Percentiles rank a stretch among this genome's conserved stretches.
Conservation (phyloP, 2,888 invertebrate species). For the Dermolepida albohirtum region DNA sequence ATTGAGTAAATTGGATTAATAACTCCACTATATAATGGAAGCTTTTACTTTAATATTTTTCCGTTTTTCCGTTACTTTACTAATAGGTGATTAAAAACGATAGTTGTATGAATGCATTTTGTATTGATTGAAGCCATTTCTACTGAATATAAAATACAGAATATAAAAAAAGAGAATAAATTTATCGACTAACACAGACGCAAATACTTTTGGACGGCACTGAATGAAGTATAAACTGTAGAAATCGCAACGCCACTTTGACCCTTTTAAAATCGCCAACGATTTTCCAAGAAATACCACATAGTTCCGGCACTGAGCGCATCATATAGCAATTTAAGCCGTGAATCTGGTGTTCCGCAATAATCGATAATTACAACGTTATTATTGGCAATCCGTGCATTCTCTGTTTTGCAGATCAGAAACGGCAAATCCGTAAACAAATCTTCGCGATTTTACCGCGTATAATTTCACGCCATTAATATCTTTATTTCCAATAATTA, state of each 20-base stretch:
- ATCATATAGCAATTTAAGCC: constrained; percentile 9
- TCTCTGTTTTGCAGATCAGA: constrained; percentile 11
- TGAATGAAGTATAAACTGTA: too few species aligned
- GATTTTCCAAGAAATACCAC: constrained; percentile 8
- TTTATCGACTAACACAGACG: too few species aligned
- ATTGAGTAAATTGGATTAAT: too few species aligned
- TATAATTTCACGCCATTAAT: constrained; percentile 35
- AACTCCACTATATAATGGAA: too few species aligned
- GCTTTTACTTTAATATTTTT: too few species aligned
- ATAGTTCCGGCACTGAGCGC: constrained; percentile 6
- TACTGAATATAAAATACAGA: too few species aligned
- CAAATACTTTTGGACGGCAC: too few species aligned
- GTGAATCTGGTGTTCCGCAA: constrained; percentile 34
- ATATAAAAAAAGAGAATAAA: too few species aligned
- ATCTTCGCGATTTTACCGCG: constrained; percentile 20
- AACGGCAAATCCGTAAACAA: constrained; percentile 21
- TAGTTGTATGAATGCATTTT: too few species aligned
- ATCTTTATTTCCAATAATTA: constrained; percentile 32
- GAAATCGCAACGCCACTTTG: neutral
- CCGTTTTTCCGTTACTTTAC: too few species aligned
- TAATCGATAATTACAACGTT: constrained; percentile 27
- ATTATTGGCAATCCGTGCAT: constrained; percentile 21
- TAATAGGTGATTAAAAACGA: too few species aligned
- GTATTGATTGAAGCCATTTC: too few species aligned
- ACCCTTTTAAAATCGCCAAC: neutral